These are phyloP conservation scores for Corythaixoides concolor DNA, from an alignment of 2,113 vertebrate genomes.

Conservation along the genomic window DNA sequence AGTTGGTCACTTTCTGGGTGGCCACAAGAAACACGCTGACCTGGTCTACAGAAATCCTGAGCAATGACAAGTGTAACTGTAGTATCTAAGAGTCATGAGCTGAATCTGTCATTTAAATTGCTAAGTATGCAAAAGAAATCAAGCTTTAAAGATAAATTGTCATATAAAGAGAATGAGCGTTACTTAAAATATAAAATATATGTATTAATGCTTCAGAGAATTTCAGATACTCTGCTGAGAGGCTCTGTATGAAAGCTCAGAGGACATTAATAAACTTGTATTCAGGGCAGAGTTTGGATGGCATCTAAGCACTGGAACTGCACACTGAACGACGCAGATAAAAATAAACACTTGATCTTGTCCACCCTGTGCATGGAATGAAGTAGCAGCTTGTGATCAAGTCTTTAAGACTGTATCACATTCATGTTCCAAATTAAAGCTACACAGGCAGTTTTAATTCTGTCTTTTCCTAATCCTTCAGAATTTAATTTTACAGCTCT, in stretches of 20 bases:
- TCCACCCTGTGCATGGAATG: constrained; percentile 6
- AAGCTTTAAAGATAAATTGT: constrained; percentile 36
- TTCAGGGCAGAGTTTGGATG: constrained; percentile 6
- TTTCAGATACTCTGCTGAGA: constrained; percentile 25
- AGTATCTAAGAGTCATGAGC: background rate
- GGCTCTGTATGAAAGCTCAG: constrained; percentile 9
- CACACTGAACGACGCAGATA: background rate
- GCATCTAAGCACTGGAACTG: constrained; percentile 14
- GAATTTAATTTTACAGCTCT: constrained; percentile 16
- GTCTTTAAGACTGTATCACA: background rate
- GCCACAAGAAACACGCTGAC: background rate
- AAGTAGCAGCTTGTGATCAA: background rate
- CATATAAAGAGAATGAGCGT: constrained; percentile 37
- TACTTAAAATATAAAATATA: constrained; percentile 34
- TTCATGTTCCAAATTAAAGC: constrained; percentile 23
- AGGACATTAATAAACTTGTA: constrained; percentile 37
- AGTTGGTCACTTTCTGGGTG: background rate
- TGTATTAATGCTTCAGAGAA: constrained; percentile 2
- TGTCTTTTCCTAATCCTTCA: constrained; percentile 19
- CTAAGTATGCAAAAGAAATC: constrained; percentile 30
- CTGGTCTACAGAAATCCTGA: background rate
- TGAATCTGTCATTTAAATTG: constrained; percentile 13
- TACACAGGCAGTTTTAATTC: background rate
- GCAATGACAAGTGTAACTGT: background rate
- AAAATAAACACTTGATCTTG: constrained; percentile 51